Conservation (phyloP, 1,140 invertebrate genomes). For the Procambarus clarkii region DNA sequence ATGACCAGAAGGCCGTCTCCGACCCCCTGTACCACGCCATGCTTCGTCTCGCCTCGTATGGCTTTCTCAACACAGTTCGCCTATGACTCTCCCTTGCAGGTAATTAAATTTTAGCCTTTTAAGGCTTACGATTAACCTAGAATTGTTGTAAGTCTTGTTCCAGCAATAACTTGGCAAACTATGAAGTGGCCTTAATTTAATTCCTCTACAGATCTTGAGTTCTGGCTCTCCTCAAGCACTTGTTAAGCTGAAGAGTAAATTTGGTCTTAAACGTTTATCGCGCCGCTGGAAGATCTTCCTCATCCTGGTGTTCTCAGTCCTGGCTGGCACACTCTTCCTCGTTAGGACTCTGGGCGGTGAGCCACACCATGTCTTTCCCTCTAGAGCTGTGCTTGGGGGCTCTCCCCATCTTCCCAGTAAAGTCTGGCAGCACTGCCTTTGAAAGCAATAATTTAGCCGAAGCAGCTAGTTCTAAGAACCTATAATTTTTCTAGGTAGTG, state of each 20-base stretch:
- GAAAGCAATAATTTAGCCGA: no score
- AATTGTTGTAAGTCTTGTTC: no score
- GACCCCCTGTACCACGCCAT: constrained; percentile 29
- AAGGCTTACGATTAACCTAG: no score
- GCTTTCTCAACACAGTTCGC: constrained; percentile 56
- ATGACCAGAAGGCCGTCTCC: not conserved
- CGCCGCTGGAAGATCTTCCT: not conserved
- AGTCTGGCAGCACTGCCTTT: no score
- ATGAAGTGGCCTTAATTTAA: not conserved
- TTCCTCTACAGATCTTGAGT: not conserved
- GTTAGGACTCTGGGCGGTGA: not conserved
- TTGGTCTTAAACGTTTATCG: not conserved
- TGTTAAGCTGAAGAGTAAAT: not conserved
- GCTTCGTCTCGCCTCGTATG: constrained; percentile 50
- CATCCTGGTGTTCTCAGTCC: not conserved
- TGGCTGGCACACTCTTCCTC: not conserved
- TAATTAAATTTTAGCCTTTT: not conserved
- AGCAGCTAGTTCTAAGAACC: no score
- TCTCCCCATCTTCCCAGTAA: no score
- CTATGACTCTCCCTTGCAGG: constrained; percentile 58
- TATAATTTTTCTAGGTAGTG: no score
- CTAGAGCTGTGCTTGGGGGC: no score
- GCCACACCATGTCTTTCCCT: no score
- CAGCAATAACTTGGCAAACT: no score
- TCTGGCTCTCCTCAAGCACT: not conserved